Base-by-base conservation (phyloP, 1,140 invertebrate genomes). In the Heliothis subflexa region DNA sequence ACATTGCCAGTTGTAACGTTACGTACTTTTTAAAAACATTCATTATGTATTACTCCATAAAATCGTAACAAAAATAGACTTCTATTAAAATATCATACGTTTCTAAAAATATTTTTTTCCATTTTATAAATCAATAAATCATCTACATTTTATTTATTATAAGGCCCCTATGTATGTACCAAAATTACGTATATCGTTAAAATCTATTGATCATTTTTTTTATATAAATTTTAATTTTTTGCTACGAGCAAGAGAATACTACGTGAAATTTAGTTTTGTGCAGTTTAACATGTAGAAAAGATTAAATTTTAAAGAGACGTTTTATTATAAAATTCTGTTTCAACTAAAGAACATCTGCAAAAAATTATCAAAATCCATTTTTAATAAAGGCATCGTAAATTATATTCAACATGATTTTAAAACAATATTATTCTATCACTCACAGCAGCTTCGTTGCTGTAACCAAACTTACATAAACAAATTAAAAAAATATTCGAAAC, bases 61-160 rank as follows among this genome's bases (percentile, higher is more conserved):
- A 91, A 88, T 85, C 89, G 88, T 93, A 92, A 92, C 91, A 94
- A 94, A 91, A 93, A 94, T 93, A 94, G 87, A 90, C 87, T 90
- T 89, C 85, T 88, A 88, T 89, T 89, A 88, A 89, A 89, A 89
- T 85, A 85, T 88, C 79, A 85, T 87, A 90, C 18, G 78, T 79
- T 82, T 90, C 86, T 89, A 89, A 93, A 87, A 89, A 90, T 89
- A 89, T 88, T 66, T 88, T 88, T 85, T 88, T 82, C 87, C 80
- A 61, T 85, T 86, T 86, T 85, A 40, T 84, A 87, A 84, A 85
- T 85, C 80, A 84, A 89, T 89, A 86, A 88, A 83, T 83, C 83
- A 78, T 81, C 82, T 85, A 83, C 74, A 78, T 83, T 84, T 85
- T 77, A 62, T 54, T 72, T 64, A 47, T 74, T 73, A 76, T 90